These are phyloP conservation scores for Drosophila algonquin DNA, from an alignment of 2,888 invertebrate species.

Conservation along the genomic window DNA sequence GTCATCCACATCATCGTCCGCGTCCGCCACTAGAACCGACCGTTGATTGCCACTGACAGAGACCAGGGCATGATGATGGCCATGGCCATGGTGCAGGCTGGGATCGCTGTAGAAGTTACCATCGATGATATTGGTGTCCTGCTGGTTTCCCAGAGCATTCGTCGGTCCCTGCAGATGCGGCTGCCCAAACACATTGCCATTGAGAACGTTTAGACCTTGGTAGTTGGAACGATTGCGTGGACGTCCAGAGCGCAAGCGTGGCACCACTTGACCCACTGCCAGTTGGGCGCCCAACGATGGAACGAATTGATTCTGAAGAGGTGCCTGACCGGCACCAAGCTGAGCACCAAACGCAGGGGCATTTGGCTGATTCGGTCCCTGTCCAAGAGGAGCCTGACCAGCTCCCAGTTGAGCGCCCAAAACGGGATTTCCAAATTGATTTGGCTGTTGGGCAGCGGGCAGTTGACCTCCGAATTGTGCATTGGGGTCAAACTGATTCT, in stretches of 20 bases:
- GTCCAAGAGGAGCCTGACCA: slow-evolving; percentile 14
- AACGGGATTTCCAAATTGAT: slow-evolving; percentile 19
- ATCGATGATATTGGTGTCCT: slow-evolving; percentile 70
- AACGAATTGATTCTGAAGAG: slow-evolving; percentile 30
- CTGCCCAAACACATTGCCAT: slow-evolving; percentile 63
- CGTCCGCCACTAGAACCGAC: slow-evolving; percentile 49
- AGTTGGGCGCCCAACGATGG: slow-evolving; percentile 33
- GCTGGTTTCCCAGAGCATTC: slow-evolving; percentile 58
- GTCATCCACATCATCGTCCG: slow-evolving; percentile 59
- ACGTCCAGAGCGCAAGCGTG: slow-evolving; percentile 44
- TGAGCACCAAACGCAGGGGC: slow-evolving; percentile 27
- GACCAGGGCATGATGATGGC: slow-evolving; percentile 21
- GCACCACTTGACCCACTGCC: slow-evolving; percentile 21
- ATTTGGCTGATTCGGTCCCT: background rate
- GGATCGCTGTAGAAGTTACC: slow-evolving; percentile 63
- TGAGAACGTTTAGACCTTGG: slow-evolving; percentile 67
- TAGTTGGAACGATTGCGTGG: slow-evolving; percentile 59
- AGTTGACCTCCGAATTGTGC: slow-evolving; percentile 44
- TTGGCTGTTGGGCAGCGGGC: slow-evolving; percentile 1
- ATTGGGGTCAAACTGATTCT: slow-evolving; percentile 34
- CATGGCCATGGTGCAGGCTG: slow-evolving; percentile 18
- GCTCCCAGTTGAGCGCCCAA: slow-evolving; percentile 25
- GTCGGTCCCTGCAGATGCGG: slow-evolving; percentile 56
- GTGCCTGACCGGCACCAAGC: slow-evolving; percentile 9
- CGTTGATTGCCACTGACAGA: slow-evolving; percentile 51